A percentile compares a stretch with the other conserved stretches of the same genome.
These are phyloP conservation scores for Pyrocephalus nanus DNA, from an alignment of 2,797 vertebrate species.

Conservation along the genomic window DNA sequence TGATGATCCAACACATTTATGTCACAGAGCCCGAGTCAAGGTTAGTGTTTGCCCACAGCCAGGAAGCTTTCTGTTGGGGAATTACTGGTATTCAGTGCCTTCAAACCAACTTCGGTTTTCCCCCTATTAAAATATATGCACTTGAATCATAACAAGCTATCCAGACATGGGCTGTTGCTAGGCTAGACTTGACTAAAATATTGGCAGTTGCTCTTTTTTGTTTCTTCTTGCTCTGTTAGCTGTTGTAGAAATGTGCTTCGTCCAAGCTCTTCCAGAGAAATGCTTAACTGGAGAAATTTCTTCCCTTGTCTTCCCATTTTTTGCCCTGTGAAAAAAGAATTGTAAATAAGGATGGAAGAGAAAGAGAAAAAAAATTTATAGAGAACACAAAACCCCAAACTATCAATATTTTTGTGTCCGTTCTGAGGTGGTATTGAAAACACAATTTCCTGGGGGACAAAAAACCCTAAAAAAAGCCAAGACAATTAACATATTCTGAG, in stretches of 20 bases:
- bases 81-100: background rate
- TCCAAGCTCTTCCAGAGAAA: background rate
- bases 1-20: background rate
- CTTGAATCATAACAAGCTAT: background rate
- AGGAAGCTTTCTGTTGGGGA: background rate
- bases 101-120: background rate
- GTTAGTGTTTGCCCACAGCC: background rate
- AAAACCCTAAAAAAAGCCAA: background rate
- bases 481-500: background rate
- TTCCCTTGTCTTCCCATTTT: background rate
- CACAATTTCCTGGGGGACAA: accelerated
- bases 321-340: background rate
- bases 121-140: background rate
- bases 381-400: background rate
- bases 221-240: background rate
- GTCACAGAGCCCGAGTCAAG: background rate
- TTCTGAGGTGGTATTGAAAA: background rate
- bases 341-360: background rate
- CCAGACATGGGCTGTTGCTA: background rate
- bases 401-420: background rate
- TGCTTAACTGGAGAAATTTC: background rate
- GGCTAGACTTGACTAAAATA: background rate
- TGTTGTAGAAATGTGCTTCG: background rate
- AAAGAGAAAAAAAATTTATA: background rate
- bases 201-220: background rate